Evolutionary conservation across 2,888 invertebrate species (phyloP).

Genomic region (Anthophora plumipes): DNA sequence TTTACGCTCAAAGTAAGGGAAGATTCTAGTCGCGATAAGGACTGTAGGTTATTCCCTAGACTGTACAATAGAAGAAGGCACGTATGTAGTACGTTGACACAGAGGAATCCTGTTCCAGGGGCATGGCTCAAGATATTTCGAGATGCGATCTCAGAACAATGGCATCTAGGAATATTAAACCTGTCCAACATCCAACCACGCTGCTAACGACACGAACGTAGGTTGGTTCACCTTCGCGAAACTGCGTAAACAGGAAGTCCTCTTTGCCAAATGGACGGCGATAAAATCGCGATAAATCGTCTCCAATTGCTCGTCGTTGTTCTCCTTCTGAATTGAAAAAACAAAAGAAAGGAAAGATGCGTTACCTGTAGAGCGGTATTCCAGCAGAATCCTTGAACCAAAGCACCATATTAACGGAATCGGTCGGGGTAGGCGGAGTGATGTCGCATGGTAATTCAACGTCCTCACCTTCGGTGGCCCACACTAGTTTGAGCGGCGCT

Average conservation of each 20-base stretch:
- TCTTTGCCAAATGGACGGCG: background rate
- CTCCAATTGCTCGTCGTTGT: too few relatives aligned
- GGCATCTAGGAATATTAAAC: conserved; percentile 69
- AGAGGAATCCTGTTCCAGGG: conserved; percentile 36
- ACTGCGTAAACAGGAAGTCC: conserved; percentile 41
- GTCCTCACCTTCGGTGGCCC: conserved; percentile 91
- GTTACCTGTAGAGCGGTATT: conserved; percentile 94
- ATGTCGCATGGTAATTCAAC: conserved; percentile 94
- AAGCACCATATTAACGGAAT: conserved; percentile 92
- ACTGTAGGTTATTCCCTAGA: background rate
- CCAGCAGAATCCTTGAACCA: conserved; percentile 95
- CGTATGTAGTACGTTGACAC: conserved; percentile 15
- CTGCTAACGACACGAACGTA: conserved; percentile 16
- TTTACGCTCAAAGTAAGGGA: background rate
- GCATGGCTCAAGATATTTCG: conserved; percentile 71
- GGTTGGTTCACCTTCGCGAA: conserved; percentile 27
- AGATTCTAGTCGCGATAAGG: background rate
- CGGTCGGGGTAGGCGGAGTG: conserved; percentile 89
- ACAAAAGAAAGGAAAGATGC: background rate
- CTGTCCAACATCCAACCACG: conserved; percentile 58
- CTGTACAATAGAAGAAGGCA: conserved; percentile 19
- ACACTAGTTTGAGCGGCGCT: conserved; percentile 89
- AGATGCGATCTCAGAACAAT: conserved; percentile 77
- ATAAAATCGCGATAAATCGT: background rate
- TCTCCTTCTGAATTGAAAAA: background rate